Evolutionary conservation across 2,888 invertebrate genomes (phyloP).

Genomic region (Chesias legatella): DNA sequence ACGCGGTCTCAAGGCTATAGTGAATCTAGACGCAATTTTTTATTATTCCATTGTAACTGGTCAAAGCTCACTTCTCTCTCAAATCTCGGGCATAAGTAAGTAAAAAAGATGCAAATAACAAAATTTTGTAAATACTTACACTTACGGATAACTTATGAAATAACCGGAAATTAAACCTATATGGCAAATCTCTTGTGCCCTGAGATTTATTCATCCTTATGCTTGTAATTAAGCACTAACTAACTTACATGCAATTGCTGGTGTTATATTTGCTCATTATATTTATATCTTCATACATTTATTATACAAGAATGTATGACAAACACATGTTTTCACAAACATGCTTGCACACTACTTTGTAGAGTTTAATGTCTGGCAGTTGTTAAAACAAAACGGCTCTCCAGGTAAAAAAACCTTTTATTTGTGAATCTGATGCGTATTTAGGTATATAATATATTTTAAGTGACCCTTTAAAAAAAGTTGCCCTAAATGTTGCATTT

Average conservation of each 20-base stretch:
- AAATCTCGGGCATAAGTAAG: constrained; percentile 10
- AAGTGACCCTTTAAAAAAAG: constrained; percentile 16
- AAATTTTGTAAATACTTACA: too few species aligned
- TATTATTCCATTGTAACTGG: constrained; percentile 21
- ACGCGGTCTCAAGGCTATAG: constrained; percentile 11
- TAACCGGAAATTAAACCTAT: too few species aligned
- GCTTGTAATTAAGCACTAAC: too few species aligned
- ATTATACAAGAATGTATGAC: not conserved
- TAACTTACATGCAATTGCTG: too few species aligned
- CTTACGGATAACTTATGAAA: too few species aligned
- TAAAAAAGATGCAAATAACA: constrained; percentile 8
- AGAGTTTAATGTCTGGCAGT: constrained; percentile 4
- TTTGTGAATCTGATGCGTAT: constrained; percentile 17
- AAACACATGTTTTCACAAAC: constrained; percentile 5
- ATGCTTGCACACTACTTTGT: constrained; percentile 11
- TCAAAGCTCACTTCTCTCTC: constrained; percentile 20
- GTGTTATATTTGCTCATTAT: too few species aligned
- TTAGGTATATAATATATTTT: constrained; percentile 14
- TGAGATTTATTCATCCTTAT: too few species aligned
- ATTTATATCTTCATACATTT: too few species aligned
- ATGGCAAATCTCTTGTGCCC: too few species aligned
- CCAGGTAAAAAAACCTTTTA: constrained; percentile 8
- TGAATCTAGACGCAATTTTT: constrained; percentile 20
- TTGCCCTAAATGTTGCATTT: not conserved
- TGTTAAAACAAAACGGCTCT: constrained; percentile 11